These are phyloP conservation scores for Drosophila mimica DNA, from an alignment of 2,888 invertebrate genomes.

Conservation along the genomic window DNA sequence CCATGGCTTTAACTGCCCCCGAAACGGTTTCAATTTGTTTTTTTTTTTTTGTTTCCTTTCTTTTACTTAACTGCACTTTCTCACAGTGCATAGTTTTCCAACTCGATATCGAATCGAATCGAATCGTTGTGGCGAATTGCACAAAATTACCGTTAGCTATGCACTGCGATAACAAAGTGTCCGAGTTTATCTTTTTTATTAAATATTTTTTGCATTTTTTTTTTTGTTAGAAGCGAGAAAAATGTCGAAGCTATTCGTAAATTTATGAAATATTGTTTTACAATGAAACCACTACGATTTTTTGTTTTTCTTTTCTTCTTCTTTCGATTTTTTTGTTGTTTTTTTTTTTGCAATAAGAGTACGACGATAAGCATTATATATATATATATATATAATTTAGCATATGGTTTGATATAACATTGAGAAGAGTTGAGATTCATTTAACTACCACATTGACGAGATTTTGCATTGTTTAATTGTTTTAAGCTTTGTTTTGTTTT, in stretches of 20 bases:
- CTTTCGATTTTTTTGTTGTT: constrained; percentile 19
- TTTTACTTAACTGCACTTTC: constrained; percentile 7
- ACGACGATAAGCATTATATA: constrained; percentile 52
- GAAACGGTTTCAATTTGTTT: constrained; percentile 32
- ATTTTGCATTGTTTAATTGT: constrained; percentile 61
- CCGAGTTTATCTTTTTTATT: constrained; percentile 9
- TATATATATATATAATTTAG: constrained; percentile 50
- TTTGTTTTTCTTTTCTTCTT: constrained; percentile 48
- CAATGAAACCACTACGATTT: constrained; percentile 81
- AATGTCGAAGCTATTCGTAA: constrained; percentile 63
- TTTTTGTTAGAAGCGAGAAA: constrained; percentile 66
- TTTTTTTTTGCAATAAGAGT: constrained; percentile 42
- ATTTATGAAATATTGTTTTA: constrained; percentile 78
- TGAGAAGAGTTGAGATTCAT: constrained; percentile 81
- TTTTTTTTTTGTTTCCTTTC: background rate
- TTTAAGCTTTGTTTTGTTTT: constrained; percentile 44
- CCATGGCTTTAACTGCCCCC: constrained; percentile 53
- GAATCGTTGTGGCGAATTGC: constrained; percentile 7
- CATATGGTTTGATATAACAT: constrained; percentile 70
- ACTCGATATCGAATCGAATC: background rate
- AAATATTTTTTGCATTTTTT: constrained; percentile 32
- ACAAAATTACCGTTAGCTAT: constrained; percentile 2
- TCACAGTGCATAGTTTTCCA: constrained; percentile 28
- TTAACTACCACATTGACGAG: constrained; percentile 80
- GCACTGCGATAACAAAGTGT: constrained; percentile 22